Evolutionary conservation across 2,797 vertebrate genomes (phyloP).

Genomic region (Squalus acanthias): DNA sequence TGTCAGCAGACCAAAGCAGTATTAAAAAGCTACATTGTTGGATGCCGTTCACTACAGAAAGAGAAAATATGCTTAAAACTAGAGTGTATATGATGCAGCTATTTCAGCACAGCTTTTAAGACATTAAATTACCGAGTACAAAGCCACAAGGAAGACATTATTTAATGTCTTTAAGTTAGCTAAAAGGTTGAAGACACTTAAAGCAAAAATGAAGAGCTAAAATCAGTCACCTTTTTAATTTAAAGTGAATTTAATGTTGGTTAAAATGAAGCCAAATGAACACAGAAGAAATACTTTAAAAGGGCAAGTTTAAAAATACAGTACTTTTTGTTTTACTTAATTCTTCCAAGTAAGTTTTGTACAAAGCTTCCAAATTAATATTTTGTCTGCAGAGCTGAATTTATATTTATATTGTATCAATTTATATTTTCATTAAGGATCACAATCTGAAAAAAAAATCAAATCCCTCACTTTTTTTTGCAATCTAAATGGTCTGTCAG

Average conservation of each 20-base stretch:
- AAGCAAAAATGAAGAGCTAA: background rate
- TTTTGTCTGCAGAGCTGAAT: background rate
- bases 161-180: background rate
- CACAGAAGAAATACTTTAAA: background rate
- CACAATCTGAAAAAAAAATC: background rate
- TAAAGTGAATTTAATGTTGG: background rate
- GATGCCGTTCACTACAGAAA: conserved; percentile 18
- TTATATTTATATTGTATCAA: background rate
- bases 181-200: background rate
- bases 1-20: conserved; percentile 34
- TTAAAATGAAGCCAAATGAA: background rate
- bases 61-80: background rate
- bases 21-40: conserved; percentile 4
- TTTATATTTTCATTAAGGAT: background rate
- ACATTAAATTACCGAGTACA: background rate
- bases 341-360: background rate
- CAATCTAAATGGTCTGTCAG: background rate
- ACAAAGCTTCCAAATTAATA: background rate
- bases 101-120: background rate
- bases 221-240: background rate
- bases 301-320: background rate
- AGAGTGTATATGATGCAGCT: background rate
- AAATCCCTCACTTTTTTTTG: background rate
- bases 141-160: background rate
- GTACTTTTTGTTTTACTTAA: background rate